Base-by-base conservation (phyloP, 2,797 vertebrate species). In the Acanthiza pusilla region DNA sequence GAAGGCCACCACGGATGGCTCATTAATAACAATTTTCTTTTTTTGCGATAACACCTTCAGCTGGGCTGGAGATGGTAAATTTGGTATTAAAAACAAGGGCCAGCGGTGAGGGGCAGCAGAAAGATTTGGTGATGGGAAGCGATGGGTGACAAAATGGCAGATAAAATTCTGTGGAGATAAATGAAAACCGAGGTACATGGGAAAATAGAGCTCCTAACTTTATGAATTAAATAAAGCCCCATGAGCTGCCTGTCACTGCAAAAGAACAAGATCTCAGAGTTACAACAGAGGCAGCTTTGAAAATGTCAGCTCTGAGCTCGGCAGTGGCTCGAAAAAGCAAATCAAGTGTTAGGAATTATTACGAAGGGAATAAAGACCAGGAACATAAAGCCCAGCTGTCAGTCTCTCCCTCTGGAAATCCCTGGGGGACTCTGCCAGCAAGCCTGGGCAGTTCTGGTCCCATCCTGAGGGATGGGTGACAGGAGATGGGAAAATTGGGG, bases 221-320 rank as follows among this genome's bases (percentile, higher is more conserved):
- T 76, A 50, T 80, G 92, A 91, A 95, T 93, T 91, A 96, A 92
- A 93, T 86, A 80, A 83, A 89, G 57, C n/a, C 47, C 72, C 3
- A 2, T 54, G 85, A 95, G 85, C 68, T 79, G 85, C 93, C 88
- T 96, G 88, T 93, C 94, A 91, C 17, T n/a, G 60, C 88, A 67
- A 11, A 73, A 95, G 93, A 94, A 95, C 72, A 79, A 89, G 88
- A 78, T 85, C 75, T 85, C 47, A 45, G 78, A 85, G 79, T 83
- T 89, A 85, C 63, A 93, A 88, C 71, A 83, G 48, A 94, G n/a
- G 57, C 30, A 23, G 66, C 91, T 91, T 89, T 85, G 88, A 88
- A 96, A 94, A 95, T 95, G 93, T 94, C 94, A 96, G 77, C 68
- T 89, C 79, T 93, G 75, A 30, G 79, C 92, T 88, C 18, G 0